Evolutionary conservation across 2,113 vertebrate species (phyloP).

Genomic region (Choloepus hoffmanni): DNA sequence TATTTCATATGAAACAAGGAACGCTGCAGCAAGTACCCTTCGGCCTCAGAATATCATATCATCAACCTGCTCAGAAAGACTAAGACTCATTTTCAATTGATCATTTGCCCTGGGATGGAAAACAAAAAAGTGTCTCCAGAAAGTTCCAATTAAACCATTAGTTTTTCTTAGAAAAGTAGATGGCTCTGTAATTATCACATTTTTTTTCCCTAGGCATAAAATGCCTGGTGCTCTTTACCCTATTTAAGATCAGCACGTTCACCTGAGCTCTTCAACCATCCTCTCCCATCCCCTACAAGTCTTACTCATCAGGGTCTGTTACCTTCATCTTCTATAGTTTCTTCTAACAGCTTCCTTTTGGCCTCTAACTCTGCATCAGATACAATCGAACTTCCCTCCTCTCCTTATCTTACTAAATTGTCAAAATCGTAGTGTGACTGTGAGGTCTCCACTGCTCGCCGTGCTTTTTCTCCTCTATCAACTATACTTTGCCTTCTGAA

Average conservation of each 20-base stretch:
- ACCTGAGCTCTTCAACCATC: background rate
- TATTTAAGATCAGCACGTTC: background rate
- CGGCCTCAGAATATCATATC: background rate
- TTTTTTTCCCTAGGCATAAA: background rate
- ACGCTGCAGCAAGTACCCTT: background rate
- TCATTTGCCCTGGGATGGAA: background rate
- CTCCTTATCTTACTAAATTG: background rate
- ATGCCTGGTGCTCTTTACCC: background rate
- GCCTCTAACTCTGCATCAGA: background rate
- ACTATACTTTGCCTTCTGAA: background rate
- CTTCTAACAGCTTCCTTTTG: background rate
- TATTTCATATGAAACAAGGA: background rate
- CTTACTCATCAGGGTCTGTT: background rate
- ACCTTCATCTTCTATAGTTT: background rate
- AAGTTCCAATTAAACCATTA: background rate
- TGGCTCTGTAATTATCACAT: background rate
- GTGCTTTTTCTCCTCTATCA: background rate
- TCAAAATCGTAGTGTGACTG: background rate
- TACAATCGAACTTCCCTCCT: background rate
- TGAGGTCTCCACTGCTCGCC: background rate
- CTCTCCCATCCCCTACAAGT: background rate
- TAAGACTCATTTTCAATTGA: background rate
- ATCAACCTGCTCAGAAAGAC: background rate
- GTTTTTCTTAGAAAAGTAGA: slow-evolving; percentile 4
- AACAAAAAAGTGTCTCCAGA: background rate